Conservation (phyloP, 1,140 invertebrate genomes). For the Acromyrmex charruanus region DNA sequence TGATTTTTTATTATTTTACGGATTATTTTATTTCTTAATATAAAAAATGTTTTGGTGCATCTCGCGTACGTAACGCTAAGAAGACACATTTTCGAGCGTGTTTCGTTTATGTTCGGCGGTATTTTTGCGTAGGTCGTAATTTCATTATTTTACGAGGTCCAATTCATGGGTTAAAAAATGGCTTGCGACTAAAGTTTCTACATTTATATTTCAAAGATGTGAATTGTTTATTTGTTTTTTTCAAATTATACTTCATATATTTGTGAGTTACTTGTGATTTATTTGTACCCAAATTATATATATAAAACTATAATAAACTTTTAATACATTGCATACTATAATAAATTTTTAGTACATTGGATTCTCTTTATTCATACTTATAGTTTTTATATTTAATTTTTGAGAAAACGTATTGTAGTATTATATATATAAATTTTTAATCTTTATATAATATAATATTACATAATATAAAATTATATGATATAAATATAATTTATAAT, state of each 20-base stretch:
- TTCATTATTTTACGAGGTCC: constrained; percentile 67
- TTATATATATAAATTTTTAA: no score
- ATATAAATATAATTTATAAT: no score
- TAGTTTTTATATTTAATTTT: background rate
- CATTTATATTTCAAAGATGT: background rate
- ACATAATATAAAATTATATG: no score
- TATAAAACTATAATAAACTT: background rate
- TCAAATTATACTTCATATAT: background rate
- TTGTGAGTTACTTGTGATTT: constrained; percentile 1
- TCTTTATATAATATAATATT: no score
- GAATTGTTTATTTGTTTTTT: constrained; percentile 9
- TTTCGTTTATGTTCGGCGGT: constrained; percentile 43
- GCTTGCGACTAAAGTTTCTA: constrained; percentile 15
- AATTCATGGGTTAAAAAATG: constrained; percentile 43
- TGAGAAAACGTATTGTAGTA: no score
- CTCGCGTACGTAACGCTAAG: background rate
- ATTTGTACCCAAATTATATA: background rate
- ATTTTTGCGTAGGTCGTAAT: constrained; percentile 69
- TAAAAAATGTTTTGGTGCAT: constrained; percentile 1
- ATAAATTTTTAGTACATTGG: background rate
- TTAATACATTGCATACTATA: no score
- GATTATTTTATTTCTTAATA: background rate
- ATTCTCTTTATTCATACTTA: background rate
- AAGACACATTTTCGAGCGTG: constrained; percentile 25
- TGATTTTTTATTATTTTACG: no score